Evolutionary conservation across 2,113 vertebrate genomes (phyloP).

Genomic region (Sigmodon hispidus): DNA sequence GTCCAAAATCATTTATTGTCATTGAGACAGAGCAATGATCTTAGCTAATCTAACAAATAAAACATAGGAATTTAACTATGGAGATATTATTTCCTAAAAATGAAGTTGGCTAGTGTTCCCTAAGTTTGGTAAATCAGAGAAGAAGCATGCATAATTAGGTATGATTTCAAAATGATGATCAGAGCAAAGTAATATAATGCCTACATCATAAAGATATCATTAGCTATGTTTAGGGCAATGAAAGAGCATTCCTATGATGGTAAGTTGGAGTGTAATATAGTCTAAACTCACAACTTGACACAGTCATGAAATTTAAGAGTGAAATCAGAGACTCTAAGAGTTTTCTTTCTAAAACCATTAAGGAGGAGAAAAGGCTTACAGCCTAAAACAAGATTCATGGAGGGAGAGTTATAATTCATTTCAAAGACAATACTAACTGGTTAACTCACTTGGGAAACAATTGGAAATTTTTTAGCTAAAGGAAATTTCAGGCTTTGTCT

Average conservation of each 20-base stretch:
- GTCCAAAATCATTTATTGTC: background rate
- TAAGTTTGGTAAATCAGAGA: background rate
- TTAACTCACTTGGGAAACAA: background rate
- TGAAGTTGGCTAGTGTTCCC: background rate
- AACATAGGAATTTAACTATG: background rate
- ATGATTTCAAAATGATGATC: background rate
- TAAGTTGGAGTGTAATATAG: background rate
- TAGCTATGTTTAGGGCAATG: slow-evolving; percentile 8
- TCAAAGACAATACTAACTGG: background rate
- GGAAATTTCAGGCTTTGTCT: background rate
- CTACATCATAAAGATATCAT: background rate
- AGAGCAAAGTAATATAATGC: background rate
- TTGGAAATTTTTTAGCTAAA: background rate
- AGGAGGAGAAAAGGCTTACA: background rate
- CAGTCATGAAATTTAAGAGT: background rate
- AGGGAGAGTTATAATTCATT: background rate
- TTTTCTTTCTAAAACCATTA: background rate
- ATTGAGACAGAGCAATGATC: background rate
- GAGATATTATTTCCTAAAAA: background rate
- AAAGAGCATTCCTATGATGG: background rate
- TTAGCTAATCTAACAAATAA: background rate
- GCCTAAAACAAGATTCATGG: background rate
- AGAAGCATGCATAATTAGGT: background rate
- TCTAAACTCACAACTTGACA: background rate
- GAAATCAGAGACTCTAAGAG: background rate